A percentile compares a stretch with the other conserved stretches of the same genome.
These are phyloP conservation scores for Oceanodroma tethys DNA, from an alignment of 2,113 vertebrate genomes.

Conservation along the genomic window DNA sequence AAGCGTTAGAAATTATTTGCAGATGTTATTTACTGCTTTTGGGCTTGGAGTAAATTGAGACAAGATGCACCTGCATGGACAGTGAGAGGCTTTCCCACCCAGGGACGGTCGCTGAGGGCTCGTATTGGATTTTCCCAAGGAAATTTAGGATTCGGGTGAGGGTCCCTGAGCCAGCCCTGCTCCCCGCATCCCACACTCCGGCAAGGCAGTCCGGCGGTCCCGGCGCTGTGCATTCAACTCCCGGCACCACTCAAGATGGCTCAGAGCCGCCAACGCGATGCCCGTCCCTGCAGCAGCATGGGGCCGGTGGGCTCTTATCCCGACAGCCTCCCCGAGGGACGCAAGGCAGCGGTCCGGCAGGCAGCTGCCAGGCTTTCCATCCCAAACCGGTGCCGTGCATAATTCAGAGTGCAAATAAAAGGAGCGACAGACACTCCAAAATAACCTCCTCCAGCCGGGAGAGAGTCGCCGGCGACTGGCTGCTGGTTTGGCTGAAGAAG, in stretches of 20 bases:
- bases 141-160: not conserved
- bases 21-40: conserved; percentile 68
- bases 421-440: conserved; percentile 27
- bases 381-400: not conserved
- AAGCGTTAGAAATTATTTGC: conserved; percentile 31
- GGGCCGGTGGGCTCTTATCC: not conserved
- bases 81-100: not conserved
- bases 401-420: not conserved
- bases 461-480: not conserved
- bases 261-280: not conserved
- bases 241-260: not conserved
- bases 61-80: conserved; percentile 57
- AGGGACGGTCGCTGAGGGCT: not conserved
- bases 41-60: conserved; percentile 37
- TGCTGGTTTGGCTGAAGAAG: not conserved
- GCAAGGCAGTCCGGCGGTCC: not conserved
- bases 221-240: accelerated
- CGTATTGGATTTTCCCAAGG: not conserved
- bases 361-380: conserved; percentile 32
- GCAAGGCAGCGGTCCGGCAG: not conserved
- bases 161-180: not conserved
- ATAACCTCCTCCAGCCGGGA: not conserved
- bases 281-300: not conserved
- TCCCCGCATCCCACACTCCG: not conserved
- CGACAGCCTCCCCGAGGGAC: not conserved